Conservation (phyloP, 64 coral and sea anemone genomes). For the Catalaphyllia jardinei region DNA sequence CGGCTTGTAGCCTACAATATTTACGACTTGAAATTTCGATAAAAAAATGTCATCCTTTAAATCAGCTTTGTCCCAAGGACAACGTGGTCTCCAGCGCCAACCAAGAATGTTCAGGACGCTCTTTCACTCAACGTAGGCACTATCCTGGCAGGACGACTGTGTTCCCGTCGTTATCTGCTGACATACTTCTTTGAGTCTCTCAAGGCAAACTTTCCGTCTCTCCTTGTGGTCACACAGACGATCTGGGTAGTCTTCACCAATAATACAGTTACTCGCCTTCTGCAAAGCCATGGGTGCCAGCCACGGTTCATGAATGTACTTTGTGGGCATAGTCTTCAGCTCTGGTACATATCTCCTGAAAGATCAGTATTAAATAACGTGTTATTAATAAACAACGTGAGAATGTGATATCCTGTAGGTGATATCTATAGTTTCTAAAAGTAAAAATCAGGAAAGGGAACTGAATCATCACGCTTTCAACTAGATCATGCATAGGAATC, state of each 20-base stretch:
- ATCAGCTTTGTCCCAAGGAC: too few species aligned
- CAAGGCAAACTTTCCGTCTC: conserved; percentile 54
- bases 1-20: too few species aligned
- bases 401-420: too few species aligned
- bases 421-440: too few species aligned
- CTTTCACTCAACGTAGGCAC: not conserved
- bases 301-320: conserved; percentile 83
- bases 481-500: too few species aligned
- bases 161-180: conserved; percentile 38
- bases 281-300: conserved; percentile 61
- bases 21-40: too few species aligned
- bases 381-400: not conserved
- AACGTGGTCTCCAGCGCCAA: too few species aligned
- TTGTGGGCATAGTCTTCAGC: conserved; percentile 56
- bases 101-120: not conserved
- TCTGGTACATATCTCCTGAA: conserved; percentile 71
- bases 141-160: not conserved
- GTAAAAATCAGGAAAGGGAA: too few species aligned
- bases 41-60: too few species aligned
- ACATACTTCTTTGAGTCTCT: conserved; percentile 50
- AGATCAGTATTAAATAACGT: not conserved
- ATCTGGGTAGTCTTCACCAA: conserved; percentile 74
- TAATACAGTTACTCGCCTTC: conserved; percentile 60
- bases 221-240: conserved; percentile 66
- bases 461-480: too few species aligned